Evolutionary conservation across 2,888 invertebrate genomes (phyloP).

Genomic region (Mythimna loreyi): DNA sequence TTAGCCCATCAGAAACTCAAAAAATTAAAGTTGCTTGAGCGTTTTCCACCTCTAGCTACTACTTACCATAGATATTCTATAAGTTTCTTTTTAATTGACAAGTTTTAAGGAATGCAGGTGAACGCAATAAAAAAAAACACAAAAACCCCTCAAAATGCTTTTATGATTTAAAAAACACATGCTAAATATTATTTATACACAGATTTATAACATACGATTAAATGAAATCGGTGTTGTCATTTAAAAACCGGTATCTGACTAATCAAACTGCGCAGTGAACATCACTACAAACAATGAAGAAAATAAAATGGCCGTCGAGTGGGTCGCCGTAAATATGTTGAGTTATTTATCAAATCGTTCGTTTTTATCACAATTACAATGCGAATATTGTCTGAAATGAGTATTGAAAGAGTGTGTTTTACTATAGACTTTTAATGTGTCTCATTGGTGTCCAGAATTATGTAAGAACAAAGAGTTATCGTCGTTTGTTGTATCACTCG

Average conservation of each 20-base stretch:
- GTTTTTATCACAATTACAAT: conserved; percentile 74
- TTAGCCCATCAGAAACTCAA: too few relatives aligned
- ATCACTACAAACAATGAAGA: conserved; percentile 52
- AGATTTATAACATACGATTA: background rate
- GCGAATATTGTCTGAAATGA: conserved; percentile 73
- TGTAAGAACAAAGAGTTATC: conserved; percentile 82
- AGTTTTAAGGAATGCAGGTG: too few relatives aligned
- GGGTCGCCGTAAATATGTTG: conserved; percentile 79
- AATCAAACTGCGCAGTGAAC: conserved; percentile 19
- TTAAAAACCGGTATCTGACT: conserved; percentile 29
- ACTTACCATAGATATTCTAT: too few relatives aligned
- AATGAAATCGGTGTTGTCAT: background rate
- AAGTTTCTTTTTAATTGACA: too few relatives aligned
- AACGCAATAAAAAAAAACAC: too few relatives aligned
- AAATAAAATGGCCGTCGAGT: conserved; percentile 86
- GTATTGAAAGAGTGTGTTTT: conserved; percentile 73
- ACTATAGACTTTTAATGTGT: conserved; percentile 69
- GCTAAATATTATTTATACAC: background rate
- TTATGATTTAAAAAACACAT: too few relatives aligned
- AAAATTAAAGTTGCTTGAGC: too few relatives aligned
- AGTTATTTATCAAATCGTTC: conserved; percentile 74
- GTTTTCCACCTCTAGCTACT: too few relatives aligned
- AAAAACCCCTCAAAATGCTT: too few relatives aligned
- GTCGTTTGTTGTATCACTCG: conserved; percentile 77
- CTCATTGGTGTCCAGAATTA: conserved; percentile 76